Conservation (phyloP, 2,888 invertebrate genomes). For the Netelia virgata region DNA sequence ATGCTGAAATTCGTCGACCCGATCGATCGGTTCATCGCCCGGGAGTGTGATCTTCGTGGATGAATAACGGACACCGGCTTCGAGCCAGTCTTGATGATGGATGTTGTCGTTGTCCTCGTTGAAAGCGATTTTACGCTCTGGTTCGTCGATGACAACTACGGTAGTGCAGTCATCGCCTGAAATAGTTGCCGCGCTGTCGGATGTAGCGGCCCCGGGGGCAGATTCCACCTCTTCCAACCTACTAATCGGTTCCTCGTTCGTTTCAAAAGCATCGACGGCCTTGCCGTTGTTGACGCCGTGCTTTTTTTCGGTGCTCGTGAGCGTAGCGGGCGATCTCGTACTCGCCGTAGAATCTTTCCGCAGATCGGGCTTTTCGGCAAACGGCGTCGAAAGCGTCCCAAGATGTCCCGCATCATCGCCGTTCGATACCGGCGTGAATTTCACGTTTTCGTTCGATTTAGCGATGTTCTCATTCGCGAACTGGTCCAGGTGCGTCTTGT, state of each 20-base stretch:
- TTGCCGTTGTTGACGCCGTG: slow-evolving; percentile 25
- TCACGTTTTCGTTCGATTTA: neutral
- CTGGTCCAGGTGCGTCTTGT: slow-evolving; percentile 8
- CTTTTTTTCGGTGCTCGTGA: slow-evolving; percentile 34
- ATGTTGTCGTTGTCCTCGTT: slow-evolving; percentile 80
- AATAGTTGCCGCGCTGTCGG: slow-evolving; percentile 65
- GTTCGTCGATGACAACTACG: slow-evolving; percentile 81
- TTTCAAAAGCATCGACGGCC: slow-evolving; percentile 7
- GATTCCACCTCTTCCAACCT: slow-evolving; percentile 8
- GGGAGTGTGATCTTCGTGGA: slow-evolving; percentile 83
- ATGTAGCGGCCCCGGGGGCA: neutral
- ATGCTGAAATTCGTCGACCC: slow-evolving; percentile 74
- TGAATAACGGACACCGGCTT: slow-evolving; percentile 82
- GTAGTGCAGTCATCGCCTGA: slow-evolving; percentile 79
- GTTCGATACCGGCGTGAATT: slow-evolving; percentile 1
- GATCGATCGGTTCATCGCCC: slow-evolving; percentile 75
- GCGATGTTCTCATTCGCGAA: slow-evolving; percentile 14
- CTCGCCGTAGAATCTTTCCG: neutral
- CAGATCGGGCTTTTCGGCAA: slow-evolving; percentile 11
- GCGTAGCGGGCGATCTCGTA: slow-evolving; percentile 9
- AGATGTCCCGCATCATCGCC: neutral
- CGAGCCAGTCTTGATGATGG: slow-evolving; percentile 82
- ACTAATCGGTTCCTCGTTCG: slow-evolving; percentile 39
- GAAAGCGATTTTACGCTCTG: slow-evolving; percentile 74
- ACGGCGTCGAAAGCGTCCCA: slow-evolving; percentile 3